Evolutionary conservation across 2,888 invertebrate species (phyloP).

Genomic region (Cheilosia impressa): DNA sequence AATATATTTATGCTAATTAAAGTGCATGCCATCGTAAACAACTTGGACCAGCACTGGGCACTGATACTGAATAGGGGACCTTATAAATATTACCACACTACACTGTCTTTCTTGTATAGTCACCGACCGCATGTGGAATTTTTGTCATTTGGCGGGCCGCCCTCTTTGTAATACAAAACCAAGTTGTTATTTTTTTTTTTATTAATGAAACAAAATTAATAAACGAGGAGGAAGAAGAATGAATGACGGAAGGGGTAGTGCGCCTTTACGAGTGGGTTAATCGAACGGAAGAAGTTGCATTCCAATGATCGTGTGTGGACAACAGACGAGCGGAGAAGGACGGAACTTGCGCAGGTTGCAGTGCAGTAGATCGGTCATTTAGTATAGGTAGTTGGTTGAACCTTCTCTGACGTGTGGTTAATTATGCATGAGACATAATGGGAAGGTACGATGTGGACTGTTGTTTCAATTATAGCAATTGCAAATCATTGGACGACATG

Average conservation of each 20-base stretch:
- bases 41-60: conserved; percentile 6
- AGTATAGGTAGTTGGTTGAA: conserved; percentile 18
- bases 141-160: conserved; percentile 67
- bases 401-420: conserved; percentile 32
- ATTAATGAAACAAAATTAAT: conserved; percentile 18
- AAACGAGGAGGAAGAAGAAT: neutral
- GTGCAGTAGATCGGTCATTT: conserved; percentile 9
- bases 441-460: conserved; percentile 16
- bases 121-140: conserved; percentile 46
- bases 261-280: conserved; percentile 41
- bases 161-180: conserved; percentile 66
- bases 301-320: conserved; percentile 34
- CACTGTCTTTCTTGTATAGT: conserved; percentile 18
- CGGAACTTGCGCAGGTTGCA: neutral
- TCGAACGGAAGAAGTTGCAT: conserved; percentile 68
- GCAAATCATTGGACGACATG: conserved; percentile 44
- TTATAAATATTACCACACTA: conserved; percentile 22
- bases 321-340: neutral
- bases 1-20: conserved; percentile 68
- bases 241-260: conserved; percentile 1
- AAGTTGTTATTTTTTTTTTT: conserved; percentile 17
- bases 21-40: conserved; percentile 46
- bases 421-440: conserved; percentile 56
- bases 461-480: conserved; percentile 35
- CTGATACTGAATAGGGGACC: conserved; percentile 12